A percentile compares a stretch with the other conserved stretches of the same genome.
Conservation (phyloP, 2,888 invertebrate species). For the Amphipoea lucens region DNA sequence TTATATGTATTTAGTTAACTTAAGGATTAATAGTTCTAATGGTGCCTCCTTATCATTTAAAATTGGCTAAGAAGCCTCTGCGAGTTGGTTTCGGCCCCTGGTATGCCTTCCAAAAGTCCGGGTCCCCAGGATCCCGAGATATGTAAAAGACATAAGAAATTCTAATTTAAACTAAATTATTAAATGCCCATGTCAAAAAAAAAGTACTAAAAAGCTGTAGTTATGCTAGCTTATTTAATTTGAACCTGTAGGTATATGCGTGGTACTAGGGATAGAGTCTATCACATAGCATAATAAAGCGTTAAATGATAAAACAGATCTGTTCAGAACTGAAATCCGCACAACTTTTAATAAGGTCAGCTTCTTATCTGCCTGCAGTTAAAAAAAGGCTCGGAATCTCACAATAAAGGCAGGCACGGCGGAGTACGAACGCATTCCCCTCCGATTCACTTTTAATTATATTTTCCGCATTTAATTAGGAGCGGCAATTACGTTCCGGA, state of each 20-base stretch:
- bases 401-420: conserved; percentile 27
- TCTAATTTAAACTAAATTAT: no score
- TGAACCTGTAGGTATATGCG: neutral
- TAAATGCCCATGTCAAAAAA: no score
- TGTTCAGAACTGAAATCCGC: conserved; percentile 4
- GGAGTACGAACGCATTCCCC: conserved; percentile 26
- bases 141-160: no score
- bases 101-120: no score
- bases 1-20: no score
- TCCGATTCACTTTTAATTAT: conserved; percentile 63
- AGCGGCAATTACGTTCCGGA: conserved; percentile 49
- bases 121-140: no score
- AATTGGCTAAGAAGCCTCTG: no score
- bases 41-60: no score
- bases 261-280: neutral
- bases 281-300: neutral
- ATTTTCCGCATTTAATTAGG: conserved; percentile 64
- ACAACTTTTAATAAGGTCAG: conserved; percentile 37
- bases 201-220: no score
- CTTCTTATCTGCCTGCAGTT: conserved; percentile 21
- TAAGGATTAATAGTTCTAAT: no score
- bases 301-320: neutral
- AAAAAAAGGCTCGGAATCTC: conserved; percentile 37
- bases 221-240: no score
- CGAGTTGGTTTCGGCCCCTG: no score